Evolutionary conservation across 2,113 vertebrate species (phyloP).

Genomic region (Alethe castanea): DNA sequence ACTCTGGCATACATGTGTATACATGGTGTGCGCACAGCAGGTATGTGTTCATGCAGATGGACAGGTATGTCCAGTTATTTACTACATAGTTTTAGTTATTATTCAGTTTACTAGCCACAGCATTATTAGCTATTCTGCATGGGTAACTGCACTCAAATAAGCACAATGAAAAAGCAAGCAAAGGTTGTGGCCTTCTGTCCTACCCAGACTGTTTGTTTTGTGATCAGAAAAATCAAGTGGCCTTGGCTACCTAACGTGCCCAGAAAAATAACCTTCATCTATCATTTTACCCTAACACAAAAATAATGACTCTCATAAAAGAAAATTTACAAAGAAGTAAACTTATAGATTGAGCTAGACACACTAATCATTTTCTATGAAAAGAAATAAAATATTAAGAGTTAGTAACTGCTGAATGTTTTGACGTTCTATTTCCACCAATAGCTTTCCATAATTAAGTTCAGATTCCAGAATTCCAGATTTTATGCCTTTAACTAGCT

Average conservation of each 20-base stretch:
- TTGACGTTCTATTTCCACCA: neutral
- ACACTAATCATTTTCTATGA: neutral
- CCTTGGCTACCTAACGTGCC: accelerated
- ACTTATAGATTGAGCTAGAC: neutral
- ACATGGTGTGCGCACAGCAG: accelerated
- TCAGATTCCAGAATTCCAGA: neutral
- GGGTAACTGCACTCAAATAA: neutral
- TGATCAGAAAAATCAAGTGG: neutral
- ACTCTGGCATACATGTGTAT: neutral
- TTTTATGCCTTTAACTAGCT: neutral
- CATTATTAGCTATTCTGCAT: neutral
- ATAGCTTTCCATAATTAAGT: neutral
- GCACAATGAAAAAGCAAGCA: neutral
- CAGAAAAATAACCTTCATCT: neutral
- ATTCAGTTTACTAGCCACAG: neutral
- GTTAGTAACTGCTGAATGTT: neutral
- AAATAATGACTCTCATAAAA: neutral
- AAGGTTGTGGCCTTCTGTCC: neutral
- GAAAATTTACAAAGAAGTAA: neutral
- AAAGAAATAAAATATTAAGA: neutral
- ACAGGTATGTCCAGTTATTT: neutral
- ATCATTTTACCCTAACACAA: neutral
- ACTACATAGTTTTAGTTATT: neutral
- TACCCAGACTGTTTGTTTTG: neutral
- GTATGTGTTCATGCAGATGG: neutral